Evolutionary conservation across 2,797 vertebrate genomes (phyloP), one percentile per base, ranked within the genome.

Genomic region (Lepilemur ruficaudatus): DNA sequence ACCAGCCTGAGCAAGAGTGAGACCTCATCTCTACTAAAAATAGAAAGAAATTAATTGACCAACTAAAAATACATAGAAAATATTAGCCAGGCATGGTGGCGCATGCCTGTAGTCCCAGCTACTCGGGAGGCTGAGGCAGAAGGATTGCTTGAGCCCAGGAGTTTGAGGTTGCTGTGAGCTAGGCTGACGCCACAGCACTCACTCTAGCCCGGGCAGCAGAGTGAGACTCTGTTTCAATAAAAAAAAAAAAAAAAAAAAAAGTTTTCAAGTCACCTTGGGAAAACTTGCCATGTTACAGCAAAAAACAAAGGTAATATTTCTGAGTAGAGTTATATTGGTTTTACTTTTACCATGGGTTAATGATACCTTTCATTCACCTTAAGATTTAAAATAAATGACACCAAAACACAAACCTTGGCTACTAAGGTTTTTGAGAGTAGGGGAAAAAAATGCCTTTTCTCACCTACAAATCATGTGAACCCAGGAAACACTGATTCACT

Each of bases 311-410:
- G 61, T 48, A 73, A 70, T 46, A 59, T 67, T 84, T 91, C 87
- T 87, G 30, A 83, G 65, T 28, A 63, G 30, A 81, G 35, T 75
- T 84, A 67, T 17, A 2, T 18, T 22, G 38, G 41, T 46, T 93
- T 93, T 82, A 70, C 25, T 50, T 87, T 81, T 20, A 69, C 10
- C 12, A 22, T 61, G 55, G 5, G 32, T 55, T 89, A 82, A 63
- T 13, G 35, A 35, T n/a, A 20, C 2, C 9, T 89, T 65, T 65
- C 13, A 72, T 50, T 88, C 7, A 84, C 38, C 25, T 83, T 80
- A 63, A 87, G 13, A 84, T 94, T 79, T 80, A 91, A 93, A 89
- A 13, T 38, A 95, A 95, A 89, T 38, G 50, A 89, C 55, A 93
- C 28, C 30, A 25, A 96, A 83, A 70, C 14, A 76, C 91, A 89